Conservation (phyloP, 2,888 invertebrate species). For the Criorhina ranunculi region DNA sequence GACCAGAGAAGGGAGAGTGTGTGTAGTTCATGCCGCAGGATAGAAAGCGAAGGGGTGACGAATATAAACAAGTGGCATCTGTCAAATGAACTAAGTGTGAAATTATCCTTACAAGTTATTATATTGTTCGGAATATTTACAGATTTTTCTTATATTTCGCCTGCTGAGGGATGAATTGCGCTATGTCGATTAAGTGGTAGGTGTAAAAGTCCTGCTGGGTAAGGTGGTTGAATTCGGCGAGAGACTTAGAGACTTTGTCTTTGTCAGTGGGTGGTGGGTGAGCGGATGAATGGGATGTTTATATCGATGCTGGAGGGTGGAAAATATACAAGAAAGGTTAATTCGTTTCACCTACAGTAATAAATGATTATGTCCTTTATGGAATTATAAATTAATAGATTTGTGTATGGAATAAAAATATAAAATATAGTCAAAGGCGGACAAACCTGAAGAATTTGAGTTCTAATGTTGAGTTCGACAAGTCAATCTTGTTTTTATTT, state of each 20-base stretch:
- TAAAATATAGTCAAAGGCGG: no score
- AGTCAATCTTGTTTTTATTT: no score
- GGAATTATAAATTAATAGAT: slow-evolving; percentile 79
- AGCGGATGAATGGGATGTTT: slow-evolving; percentile 77
- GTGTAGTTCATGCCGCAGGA: slow-evolving; percentile 45
- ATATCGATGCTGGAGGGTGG: slow-evolving; percentile 68
- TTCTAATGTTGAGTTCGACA: no score
- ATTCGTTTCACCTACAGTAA: slow-evolving; percentile 77
- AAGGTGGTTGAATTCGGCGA: slow-evolving; percentile 34
- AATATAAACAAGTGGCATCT: slow-evolving; percentile 80
- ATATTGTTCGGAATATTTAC: slow-evolving; percentile 76
- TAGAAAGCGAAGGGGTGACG: slow-evolving; percentile 55
- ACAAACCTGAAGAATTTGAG: no score
- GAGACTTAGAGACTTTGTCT: slow-evolving; percentile 25
- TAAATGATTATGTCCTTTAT: slow-evolving; percentile 76
- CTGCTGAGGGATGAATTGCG: slow-evolving; percentile 41
- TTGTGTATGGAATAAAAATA: slow-evolving; percentile 60
- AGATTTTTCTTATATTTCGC: slow-evolving; percentile 44
- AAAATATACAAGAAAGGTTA: slow-evolving; percentile 80
- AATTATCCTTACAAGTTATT: slow-evolving; percentile 79
- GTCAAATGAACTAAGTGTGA: slow-evolving; percentile 80
- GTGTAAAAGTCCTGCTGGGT: slow-evolving; percentile 48
- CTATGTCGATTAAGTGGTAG: slow-evolving; percentile 45
- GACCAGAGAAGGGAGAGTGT: slow-evolving; percentile 39
- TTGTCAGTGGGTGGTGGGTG: slow-evolving; percentile 61